Percentiles rank a stretch among this genome's conserved stretches.
Evolutionary conservation across 2,113 vertebrate species (phyloP).

Genomic region (Cardinalis cardinalis): DNA sequence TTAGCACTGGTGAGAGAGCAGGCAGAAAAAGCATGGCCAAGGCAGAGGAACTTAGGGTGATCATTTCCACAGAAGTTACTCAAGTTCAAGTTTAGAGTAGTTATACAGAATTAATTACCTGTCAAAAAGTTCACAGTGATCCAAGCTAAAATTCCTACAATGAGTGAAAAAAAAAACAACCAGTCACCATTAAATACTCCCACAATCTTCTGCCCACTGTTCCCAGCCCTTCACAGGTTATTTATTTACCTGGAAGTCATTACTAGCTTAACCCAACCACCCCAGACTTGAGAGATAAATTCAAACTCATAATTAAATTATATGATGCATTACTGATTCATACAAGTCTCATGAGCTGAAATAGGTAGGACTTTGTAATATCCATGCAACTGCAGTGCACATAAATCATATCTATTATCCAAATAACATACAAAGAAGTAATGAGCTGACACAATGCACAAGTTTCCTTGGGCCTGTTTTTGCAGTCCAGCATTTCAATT

Average conservation of each 20-base stretch:
- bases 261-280: background rate
- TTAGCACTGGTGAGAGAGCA: background rate
- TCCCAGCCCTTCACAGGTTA: background rate
- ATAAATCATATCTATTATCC: background rate
- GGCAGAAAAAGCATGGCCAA: background rate
- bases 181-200: background rate
- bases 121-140: slow-evolving; percentile 97
- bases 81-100: background rate
- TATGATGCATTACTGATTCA: background rate
- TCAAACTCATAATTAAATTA: background rate
- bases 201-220: background rate
- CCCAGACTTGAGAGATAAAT: background rate
- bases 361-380: background rate
- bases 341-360: background rate
- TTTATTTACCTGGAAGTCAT: background rate
- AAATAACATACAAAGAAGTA: background rate
- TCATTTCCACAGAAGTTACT: background rate
- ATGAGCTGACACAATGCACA: background rate
- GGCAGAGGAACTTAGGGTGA: background rate
- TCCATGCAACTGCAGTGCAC: background rate
- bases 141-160: slow-evolving; percentile 94
- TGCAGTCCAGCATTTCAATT: background rate
- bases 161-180: background rate
- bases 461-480: background rate
- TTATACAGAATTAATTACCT: slow-evolving; percentile 76